A percentile compares a stretch with the other conserved stretches of the same genome.
Evolutionary conservation across 1,140 invertebrate species (phyloP).

Genomic region (Diplogasteroides magnus): DNA sequence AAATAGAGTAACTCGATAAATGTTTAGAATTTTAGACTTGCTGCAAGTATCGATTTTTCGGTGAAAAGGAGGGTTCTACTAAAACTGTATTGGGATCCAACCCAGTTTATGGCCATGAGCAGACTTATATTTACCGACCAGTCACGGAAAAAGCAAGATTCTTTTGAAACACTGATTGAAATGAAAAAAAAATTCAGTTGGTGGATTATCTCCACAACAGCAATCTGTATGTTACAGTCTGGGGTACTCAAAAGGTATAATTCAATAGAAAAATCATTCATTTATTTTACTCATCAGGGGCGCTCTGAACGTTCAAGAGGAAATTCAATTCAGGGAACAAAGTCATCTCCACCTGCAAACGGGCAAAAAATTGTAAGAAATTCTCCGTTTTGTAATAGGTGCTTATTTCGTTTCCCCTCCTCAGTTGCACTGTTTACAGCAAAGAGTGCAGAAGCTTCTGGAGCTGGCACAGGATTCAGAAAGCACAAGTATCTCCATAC

Average conservation of each 20-base stretch:
- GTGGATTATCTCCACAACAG: constrained; percentile 61
- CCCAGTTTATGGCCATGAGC: constrained; percentile 62
- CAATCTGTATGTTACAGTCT: constrained; percentile 60
- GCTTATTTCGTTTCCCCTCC: no score
- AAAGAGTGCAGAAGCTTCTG: no score
- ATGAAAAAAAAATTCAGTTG: constrained; percentile 50
- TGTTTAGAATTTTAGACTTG: constrained; percentile 54
- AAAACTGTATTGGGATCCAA: constrained; percentile 59
- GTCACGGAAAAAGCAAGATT: constrained; percentile 58
- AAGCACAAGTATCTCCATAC: no score
- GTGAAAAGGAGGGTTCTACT: constrained; percentile 59
- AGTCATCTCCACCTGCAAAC: not conserved
- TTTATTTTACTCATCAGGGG: not conserved
- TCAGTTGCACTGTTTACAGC: no score
- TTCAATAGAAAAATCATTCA: not conserved
- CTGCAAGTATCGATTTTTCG: constrained; percentile 63
- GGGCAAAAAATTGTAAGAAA: no score
- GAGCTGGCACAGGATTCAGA: no score
- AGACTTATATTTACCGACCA: constrained; percentile 57
- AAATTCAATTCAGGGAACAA: not conserved
- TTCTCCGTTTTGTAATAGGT: no score
- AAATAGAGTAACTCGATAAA: not conserved
- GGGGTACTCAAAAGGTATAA: constrained; percentile 52
- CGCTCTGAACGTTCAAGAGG: not conserved
- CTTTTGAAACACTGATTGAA: not conserved